Conservation (phyloP, 2,888 invertebrate species). For the Liodrosophila aerea region DNA sequence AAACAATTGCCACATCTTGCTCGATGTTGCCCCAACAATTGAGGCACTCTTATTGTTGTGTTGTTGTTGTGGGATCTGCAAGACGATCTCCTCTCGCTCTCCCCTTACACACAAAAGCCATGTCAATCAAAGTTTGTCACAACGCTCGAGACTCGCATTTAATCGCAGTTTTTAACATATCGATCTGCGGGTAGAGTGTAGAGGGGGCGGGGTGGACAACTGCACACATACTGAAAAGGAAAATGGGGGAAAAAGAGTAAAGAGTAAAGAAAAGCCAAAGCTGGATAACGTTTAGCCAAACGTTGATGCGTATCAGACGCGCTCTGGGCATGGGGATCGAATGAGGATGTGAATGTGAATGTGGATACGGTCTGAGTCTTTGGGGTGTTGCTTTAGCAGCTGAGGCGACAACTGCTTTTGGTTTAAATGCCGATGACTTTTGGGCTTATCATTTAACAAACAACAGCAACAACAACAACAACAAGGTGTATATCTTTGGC, state of each 20-base stretch:
- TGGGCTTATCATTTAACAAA: conserved; percentile 62
- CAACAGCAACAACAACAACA: conserved; percentile 32
- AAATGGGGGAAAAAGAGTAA: conserved; percentile 27
- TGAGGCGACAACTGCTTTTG: conserved; percentile 48
- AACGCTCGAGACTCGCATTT: conserved; percentile 61
- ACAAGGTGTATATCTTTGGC: conserved; percentile 45
- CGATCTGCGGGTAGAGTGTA: conserved; percentile 47
- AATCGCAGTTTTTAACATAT: conserved; percentile 75
- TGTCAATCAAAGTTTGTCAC: conserved; percentile 73
- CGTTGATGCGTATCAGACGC: conserved; percentile 68
- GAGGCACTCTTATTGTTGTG: background rate
- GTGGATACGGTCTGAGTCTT: conserved; percentile 41
- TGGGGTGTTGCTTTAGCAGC: conserved; percentile 62
- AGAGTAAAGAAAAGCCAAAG: conserved; percentile 50
- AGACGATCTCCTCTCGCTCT: background rate
- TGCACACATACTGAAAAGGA: conserved; percentile 17
- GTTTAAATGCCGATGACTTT: conserved; percentile 74
- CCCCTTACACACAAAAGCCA: conserved; percentile 59
- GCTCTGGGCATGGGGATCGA: conserved; percentile 48
- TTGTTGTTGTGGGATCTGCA: background rate
- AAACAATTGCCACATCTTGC: no score
- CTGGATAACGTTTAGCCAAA: conserved; percentile 71
- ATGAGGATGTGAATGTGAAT: conserved; percentile 32
- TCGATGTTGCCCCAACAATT: background rate
- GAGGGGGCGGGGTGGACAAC: no score